These are phyloP conservation scores for Conopomorpha cramerella DNA, from an alignment of 1,140 invertebrate genomes.

Conservation along the genomic window DNA sequence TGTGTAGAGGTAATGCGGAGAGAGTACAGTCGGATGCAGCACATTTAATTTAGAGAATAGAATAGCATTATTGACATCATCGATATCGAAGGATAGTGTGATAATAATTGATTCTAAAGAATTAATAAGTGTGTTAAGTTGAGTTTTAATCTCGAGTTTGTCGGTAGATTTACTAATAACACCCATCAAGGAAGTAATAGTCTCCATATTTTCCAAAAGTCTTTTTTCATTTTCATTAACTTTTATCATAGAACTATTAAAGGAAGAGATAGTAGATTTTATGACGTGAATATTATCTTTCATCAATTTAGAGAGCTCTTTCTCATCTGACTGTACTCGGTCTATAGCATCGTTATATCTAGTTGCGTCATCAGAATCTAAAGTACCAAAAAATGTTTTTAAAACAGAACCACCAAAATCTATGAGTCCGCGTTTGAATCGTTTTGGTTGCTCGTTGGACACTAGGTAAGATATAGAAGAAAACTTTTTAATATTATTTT, in stretches of 20 bases:
- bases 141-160: conserved; percentile 4
- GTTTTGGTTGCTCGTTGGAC: neutral
- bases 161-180: conserved; percentile 3
- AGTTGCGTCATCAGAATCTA: conserved; percentile 8
- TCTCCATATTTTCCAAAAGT: conserved; percentile 2
- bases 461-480: conserved; percentile 7
- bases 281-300: conserved; percentile 11
- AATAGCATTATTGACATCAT: conserved; percentile 6
- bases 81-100: conserved; percentile 5
- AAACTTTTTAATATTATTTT: no score
- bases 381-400: conserved; percentile 9
- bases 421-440: conserved; percentile 7
- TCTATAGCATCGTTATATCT: conserved; percentile 8
- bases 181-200: neutral
- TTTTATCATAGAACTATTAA: conserved; percentile 10
- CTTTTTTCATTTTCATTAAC: conserved; percentile 8
- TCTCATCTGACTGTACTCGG: conserved; percentile 9
- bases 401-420: conserved; percentile 7
- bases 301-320: conserved; percentile 7
- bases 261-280: conserved; percentile 7
- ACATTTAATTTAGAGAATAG: conserved; percentile 4
- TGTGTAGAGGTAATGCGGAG: conserved; percentile 2
- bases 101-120: conserved; percentile 3
- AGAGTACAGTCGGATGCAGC: conserved; percentile 6
- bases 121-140: conserved; percentile 1